These are phyloP conservation scores for Cephus runcator DNA, from an alignment of 2,888 invertebrate genomes.

Conservation along the genomic window DNA sequence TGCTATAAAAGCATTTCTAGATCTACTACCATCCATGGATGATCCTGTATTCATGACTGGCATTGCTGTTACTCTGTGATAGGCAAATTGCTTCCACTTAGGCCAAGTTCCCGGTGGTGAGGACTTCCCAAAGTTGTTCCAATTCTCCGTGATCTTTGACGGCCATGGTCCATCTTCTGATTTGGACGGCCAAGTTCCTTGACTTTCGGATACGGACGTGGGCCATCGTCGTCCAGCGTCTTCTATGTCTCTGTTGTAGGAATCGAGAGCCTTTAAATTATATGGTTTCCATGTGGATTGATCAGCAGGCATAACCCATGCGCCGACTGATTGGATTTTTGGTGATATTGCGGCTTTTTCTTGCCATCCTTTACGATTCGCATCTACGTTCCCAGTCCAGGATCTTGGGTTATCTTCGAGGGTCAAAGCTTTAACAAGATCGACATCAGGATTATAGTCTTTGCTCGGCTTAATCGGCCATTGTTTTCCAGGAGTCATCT, in stretches of 20 bases:
- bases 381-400: slow-evolving; percentile 19
- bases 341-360: slow-evolving; percentile 33
- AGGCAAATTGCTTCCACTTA: slow-evolving; percentile 60
- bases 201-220: not conserved
- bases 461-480: not conserved
- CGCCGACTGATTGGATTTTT: slow-evolving; percentile 43
- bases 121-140: slow-evolving; percentile 41
- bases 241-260: slow-evolving; percentile 15
- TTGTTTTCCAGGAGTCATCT: not conserved
- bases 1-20: slow-evolving; percentile 57
- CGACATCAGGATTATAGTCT: not conserved
- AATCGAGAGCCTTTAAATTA: slow-evolving; percentile 30
- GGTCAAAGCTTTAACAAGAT: not conserved
- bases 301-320: slow-evolving; percentile 47
- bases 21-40: slow-evolving; percentile 34
- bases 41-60: slow-evolving; percentile 49
- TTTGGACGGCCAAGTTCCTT: slow-evolving; percentile 29
- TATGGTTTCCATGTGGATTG: slow-evolving; percentile 49
- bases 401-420: not conserved
- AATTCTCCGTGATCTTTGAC: slow-evolving; percentile 38
- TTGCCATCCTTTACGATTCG: slow-evolving; percentile 29
- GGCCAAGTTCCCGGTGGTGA: slow-evolving; percentile 44
- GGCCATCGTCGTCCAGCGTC: slow-evolving; percentile 27
- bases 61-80: slow-evolving; percentile 54
- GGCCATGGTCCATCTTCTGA: slow-evolving; percentile 27